Evolutionary conservation across 2,888 invertebrate species (phyloP).

Genomic region (Pachydiplax longipennis): DNA sequence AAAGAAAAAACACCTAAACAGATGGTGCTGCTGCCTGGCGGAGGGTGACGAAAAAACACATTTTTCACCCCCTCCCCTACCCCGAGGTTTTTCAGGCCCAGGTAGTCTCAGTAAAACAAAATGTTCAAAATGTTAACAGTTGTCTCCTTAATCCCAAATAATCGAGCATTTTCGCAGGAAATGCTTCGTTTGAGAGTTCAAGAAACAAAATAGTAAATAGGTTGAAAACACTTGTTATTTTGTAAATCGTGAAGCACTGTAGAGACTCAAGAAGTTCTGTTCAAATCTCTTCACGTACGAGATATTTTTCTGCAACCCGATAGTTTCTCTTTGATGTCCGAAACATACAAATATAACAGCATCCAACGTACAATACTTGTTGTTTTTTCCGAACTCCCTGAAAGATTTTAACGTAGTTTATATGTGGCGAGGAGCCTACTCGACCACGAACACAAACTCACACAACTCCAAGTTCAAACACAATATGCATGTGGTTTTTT

Average conservation of each 20-base stretch:
- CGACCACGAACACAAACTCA: neutral
- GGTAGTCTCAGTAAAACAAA: neutral
- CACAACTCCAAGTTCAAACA: neutral
- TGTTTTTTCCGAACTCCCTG: conserved; percentile 26
- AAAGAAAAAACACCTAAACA: neutral
- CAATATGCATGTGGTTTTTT: neutral
- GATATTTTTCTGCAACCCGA: conserved; percentile 25
- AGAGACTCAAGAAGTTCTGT: conserved; percentile 20
- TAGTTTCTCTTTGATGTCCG: neutral
- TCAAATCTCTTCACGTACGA: neutral
- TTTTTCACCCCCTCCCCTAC: neutral
- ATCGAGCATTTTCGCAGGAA: neutral
- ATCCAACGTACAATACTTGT: conserved; percentile 33
- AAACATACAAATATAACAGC: neutral
- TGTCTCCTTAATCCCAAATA: neutral
- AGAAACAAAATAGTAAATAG: conserved; percentile 3
- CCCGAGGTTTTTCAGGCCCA: neutral
- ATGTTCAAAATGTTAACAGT: conserved; percentile 37
- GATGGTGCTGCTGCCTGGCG: neutral
- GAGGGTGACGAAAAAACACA: neutral
- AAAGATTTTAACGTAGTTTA: conserved; percentile 1
- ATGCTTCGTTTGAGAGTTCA: conserved; percentile 14
- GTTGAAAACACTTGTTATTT: conserved; percentile 27
- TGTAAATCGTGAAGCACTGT: conserved; percentile 20
- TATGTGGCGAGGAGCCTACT: neutral